Conservation (phyloP, 1,140 invertebrate genomes). For the Andricus grossulariae region DNA sequence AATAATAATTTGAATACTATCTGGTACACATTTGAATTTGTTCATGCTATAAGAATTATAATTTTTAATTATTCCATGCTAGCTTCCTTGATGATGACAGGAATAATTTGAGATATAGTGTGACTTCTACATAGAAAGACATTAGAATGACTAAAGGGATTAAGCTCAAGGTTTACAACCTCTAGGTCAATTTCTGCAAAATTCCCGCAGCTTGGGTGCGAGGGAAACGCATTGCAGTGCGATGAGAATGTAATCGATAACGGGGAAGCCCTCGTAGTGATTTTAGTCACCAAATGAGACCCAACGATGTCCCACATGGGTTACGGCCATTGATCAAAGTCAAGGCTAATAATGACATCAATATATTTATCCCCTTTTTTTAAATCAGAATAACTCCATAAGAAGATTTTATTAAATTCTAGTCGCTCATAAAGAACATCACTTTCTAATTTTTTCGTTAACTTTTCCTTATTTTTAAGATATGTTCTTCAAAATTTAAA, state of each 20-base stretch:
- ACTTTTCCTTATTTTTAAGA: too few relatives aligned
- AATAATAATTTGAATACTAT: too few relatives aligned
- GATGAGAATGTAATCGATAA: constrained; percentile 53
- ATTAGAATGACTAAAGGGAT: constrained; percentile 55
- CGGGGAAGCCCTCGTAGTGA: constrained; percentile 41
- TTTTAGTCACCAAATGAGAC: constrained; percentile 4
- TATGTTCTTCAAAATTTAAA: too few relatives aligned
- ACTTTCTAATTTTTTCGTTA: too few relatives aligned
- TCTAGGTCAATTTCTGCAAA: constrained; percentile 59
- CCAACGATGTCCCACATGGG: not conserved
- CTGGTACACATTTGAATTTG: too few relatives aligned
- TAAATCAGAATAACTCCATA: not conserved
- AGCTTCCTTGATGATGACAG: too few relatives aligned
- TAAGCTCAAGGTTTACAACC: constrained; percentile 57
- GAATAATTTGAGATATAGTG: too few relatives aligned
- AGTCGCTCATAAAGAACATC: too few relatives aligned
- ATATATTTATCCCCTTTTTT: constrained; percentile 12
- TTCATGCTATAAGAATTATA: too few relatives aligned
- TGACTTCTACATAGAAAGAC: not conserved
- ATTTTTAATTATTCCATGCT: too few relatives aligned
- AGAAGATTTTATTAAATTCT: not conserved
- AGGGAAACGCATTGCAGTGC: constrained; percentile 54
- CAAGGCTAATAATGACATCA: constrained; percentile 42
- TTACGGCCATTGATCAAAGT: constrained; percentile 2
- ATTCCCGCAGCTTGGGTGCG: constrained; percentile 52